These are phyloP conservation scores for Spinibarbus caldwelli DNA, from an alignment of 2,797 vertebrate species.

Conservation along the genomic window DNA sequence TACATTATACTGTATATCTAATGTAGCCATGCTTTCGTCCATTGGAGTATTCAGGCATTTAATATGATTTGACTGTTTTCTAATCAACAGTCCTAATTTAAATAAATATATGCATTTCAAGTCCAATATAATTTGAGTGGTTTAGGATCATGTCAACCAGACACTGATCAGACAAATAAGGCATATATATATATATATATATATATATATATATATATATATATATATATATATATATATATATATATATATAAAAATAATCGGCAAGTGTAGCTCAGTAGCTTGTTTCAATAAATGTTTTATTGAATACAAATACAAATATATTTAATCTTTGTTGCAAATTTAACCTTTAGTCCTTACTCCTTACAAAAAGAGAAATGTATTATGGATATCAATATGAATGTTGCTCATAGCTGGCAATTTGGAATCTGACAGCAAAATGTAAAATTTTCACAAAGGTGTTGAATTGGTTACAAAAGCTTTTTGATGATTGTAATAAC, in stretches of 20 bases:
- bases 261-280: neutral
- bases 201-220: no score
- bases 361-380: neutral
- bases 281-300: neutral
- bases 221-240: no score
- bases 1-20: neutral
- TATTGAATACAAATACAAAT: neutral
- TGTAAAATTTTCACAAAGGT: neutral
- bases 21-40: neutral
- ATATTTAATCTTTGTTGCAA: neutral
- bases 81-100: no score
- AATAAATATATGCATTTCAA: neutral
- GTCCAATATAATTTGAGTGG: neutral
- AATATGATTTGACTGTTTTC: neutral
- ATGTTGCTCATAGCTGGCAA: neutral
- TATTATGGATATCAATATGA: neutral
- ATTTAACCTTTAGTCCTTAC: neutral
- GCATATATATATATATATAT: no score
- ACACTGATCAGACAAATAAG: neutral
- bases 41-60: neutral
- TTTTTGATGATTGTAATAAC: neutral
- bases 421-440: neutral
- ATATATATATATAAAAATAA: no score
- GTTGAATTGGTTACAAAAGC: neutral
- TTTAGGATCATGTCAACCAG: neutral